Base-by-base conservation (phyloP, 2,888 invertebrate species). In the Tholera decimalis region DNA sequence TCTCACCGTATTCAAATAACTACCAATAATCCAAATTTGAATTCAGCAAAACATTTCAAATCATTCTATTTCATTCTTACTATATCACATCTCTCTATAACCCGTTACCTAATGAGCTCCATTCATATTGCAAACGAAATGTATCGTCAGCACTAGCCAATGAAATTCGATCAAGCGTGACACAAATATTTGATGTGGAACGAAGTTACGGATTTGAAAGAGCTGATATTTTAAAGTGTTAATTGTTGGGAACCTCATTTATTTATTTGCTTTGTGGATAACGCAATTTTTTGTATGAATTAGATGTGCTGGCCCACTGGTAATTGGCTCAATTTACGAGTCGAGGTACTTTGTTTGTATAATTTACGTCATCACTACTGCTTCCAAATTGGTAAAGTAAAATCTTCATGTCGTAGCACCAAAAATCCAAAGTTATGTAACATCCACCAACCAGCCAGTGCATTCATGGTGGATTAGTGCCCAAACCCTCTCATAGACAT, bases 101-200 rank as follows among this genome's bases (percentile, higher is more conserved):
- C 61, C 41, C 37, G 70, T 70, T 64, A 41, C 59, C 49, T 78
- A 78, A 78, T 78, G 79, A 79, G 59, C 18, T 9, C 59, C 55
- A 69, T 78, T 78, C 62, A 77, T 51, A 57, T 53, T 22, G n/a
- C 24, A 15, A 47, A 11, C 22, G 50, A 54, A 62, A 49, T 54
- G 61, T 62, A 58, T 59, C 53, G 68, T 78, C 72, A 67, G 67
- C 79, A 35, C 44, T 53, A 50, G 28, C 50, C 50, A n/a, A 39
- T 43, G 61, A 78, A 75, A 75, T 75, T 75, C 69, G 56, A 63
- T 66, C 66, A 66, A 66, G 63, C 61, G 43, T 57, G 74, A 49
- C 44, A 33, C 66, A 72, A 75, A 78, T 75, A 75, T 72, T 78
- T 78, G 60, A 78, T 69, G 33, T 62, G 43, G 46, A 62, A 30